Conservation (phyloP, 2,888 invertebrate species). For the Drosophila ezoana region DNA sequence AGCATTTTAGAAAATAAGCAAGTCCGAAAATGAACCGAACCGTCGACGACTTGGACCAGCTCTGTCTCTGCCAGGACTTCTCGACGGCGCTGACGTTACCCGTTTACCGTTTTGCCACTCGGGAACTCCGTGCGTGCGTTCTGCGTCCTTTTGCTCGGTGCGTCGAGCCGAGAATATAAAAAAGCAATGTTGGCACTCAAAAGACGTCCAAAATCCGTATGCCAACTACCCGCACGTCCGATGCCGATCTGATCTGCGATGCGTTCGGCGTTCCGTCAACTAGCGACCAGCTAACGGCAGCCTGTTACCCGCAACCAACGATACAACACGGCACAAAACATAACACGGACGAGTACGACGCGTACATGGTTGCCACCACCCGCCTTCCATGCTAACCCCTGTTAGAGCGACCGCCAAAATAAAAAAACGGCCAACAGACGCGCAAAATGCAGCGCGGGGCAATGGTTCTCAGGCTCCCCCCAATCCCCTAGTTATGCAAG, state of each 20-base stretch:
- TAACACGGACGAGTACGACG: conserved; percentile 50
- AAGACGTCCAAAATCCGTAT: conserved; percentile 84
- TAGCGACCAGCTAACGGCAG: conserved; percentile 56
- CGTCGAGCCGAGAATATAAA: conserved; percentile 83
- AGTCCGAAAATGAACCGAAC: conserved; percentile 79
- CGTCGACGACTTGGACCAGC: conserved; percentile 79
- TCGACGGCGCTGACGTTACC: conserved; percentile 47
- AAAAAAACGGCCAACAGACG: conserved; percentile 47
- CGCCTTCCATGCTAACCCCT: conserved; percentile 15
- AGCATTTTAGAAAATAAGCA: conserved; percentile 80
- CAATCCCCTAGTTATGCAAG: conserved; percentile 10
- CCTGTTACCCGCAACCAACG: conserved; percentile 47
- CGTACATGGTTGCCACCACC: conserved; percentile 44
- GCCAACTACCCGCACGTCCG: conserved; percentile 83
- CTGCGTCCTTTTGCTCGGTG: conserved; percentile 70
- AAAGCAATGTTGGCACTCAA: conserved; percentile 84
- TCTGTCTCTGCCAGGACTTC: conserved; percentile 69
- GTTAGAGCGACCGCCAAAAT: conserved; percentile 61
- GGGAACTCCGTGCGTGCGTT: conserved; percentile 49
- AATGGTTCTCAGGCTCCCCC: conserved; percentile 22
- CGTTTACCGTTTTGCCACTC: conserved; percentile 50
- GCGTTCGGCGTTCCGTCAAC: conserved; percentile 82
- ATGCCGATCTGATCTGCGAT: conserved; percentile 82
- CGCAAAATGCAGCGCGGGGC: conserved; percentile 72
- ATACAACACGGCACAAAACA: conserved; percentile 51